Percentiles rank a stretch among this genome's conserved stretches.
These are phyloP conservation scores for Muscina levida DNA, from an alignment of 2,888 invertebrate species.

Conservation along the genomic window DNA sequence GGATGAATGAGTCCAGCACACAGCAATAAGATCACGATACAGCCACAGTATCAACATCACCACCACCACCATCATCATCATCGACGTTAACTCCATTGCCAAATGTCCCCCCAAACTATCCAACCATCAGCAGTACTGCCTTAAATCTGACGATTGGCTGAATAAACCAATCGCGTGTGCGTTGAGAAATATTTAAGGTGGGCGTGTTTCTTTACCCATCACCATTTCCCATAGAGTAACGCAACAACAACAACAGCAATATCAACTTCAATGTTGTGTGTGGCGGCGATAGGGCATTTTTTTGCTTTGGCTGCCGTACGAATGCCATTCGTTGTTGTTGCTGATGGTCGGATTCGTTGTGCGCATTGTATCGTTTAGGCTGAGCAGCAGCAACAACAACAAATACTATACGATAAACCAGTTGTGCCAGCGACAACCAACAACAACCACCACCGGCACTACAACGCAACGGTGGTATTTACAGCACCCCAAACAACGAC, in stretches of 20 bases:
- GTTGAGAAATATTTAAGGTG: conserved; percentile 53
- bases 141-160: neutral
- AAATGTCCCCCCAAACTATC: neutral
- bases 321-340: conserved; percentile 25
- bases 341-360: conserved; percentile 18
- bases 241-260: conserved; percentile 27
- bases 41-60: conserved; percentile 27
- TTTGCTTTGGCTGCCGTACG: conserved; percentile 34
- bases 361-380: neutral
- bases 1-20: conserved; percentile 43
- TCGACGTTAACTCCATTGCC: neutral
- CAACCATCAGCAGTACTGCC: neutral
- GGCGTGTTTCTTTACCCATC: conserved; percentile 61
- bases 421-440: conserved; percentile 64
- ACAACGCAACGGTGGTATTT: conserved; percentile 43
- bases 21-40: conserved; percentile 45
- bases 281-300: conserved; percentile 35
- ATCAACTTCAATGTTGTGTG: conserved; percentile 1
- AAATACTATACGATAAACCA: conserved; percentile 66
- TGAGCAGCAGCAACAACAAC: conserved; percentile 48
- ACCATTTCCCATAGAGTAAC: conserved; percentile 42
- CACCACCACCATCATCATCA: conserved; percentile 36
- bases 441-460: too few species aligned
- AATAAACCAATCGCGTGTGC: conserved; percentile 54
- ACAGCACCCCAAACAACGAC: conserved; percentile 44